Base-by-base conservation (phyloP, 2,797 vertebrate genomes). In the Sebastes paucispinis region DNA sequence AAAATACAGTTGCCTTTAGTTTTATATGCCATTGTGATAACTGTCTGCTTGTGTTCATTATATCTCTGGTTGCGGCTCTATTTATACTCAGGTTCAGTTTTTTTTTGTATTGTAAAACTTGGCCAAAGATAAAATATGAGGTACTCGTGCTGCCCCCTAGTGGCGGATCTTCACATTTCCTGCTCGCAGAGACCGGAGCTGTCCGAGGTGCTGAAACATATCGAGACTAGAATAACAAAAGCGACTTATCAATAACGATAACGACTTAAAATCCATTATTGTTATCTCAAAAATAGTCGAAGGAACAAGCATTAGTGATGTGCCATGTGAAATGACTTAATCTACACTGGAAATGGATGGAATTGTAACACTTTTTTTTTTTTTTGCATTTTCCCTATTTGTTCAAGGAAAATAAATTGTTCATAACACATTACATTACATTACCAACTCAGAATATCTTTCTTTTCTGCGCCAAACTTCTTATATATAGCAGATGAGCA, bases 141-240 rank as follows among this genome's bases (percentile, higher is more conserved):
- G 29, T 18, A 13, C 52, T 70, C 5, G 50, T 91, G 87, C 80
- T 82, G 86, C 84, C 81, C 65, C 74, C 85, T 69, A 24, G 84
- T 88, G 91, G 80, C 14, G 1, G 39, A 71, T 3, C n/a, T 11
- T 1, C 2, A 25, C 2, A 11, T 11, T 29, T 72, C 3, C n/a
- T 34, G n/a, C 34, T 1, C 3, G 9, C 6, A 9, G 9, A 14
- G n/a, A 32, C 7, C 12, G 16, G 47, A 36, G 75, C 91, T 93
- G 81, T 93, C 92, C 92, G 69, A 76, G 87, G 88, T 93, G 63
- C 92, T 92, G 91, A 92, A 92, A 77, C 14, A 50, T 0, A 67
- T 24, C 14, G 8, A 59, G 25, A 14, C 22, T 3, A 10, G 22
- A 43, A 22, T 8, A 59, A 13, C 36, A 59, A 34, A 25, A 1